Evolutionary conservation across 2,113 vertebrate genomes (phyloP), one percentile per base, ranked within the genome.

Genomic region (Poecilia latipinna): DNA sequence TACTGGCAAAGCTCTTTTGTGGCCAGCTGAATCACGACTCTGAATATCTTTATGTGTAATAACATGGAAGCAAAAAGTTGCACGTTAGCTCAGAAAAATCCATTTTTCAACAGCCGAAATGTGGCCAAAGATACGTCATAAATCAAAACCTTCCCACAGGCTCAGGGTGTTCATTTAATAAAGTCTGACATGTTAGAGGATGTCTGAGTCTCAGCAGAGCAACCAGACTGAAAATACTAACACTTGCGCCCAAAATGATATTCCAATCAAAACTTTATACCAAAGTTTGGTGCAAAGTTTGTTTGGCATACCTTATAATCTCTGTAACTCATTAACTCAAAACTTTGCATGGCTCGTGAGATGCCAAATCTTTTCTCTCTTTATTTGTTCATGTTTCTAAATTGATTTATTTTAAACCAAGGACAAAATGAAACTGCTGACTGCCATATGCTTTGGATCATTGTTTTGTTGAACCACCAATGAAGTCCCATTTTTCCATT

Each of bases 61-160:
- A 65, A 74, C 68, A 72, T 62, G 26, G 72, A 81, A 83, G 84
- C 82, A 80, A 79, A 82, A 85, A 63, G 51, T 57, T 63, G 32
- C 73, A 68, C 63, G 75, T 26, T 13, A 65, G 61, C 72, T 77
- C 69, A 65, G 63, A 37, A 76, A n/a, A 78, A 83, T 68, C 57
- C 35, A 29, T 39, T 73, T 72, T 86, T 75, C 61, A 60, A 77
- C 51, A 63, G 78, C 61, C 68, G 65, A 74, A 82, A 77, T 70
- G 3, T 17, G 26, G 61, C 37, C 63, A 64, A 48, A 78, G 37
- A 72, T 54, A 67, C 51, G 69, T 63, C 61, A 62, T 83, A 79
- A 81, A 80, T 89, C 78, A 76, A 72, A 80, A 74, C 37, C 29
- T 51, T 75, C 70, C 70, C 35, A 54, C 35, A 61, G 51, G 73